These are phyloP conservation scores for Philhelius pedissequus DNA, from an alignment of 2,888 invertebrate species.

Conservation along the genomic window DNA sequence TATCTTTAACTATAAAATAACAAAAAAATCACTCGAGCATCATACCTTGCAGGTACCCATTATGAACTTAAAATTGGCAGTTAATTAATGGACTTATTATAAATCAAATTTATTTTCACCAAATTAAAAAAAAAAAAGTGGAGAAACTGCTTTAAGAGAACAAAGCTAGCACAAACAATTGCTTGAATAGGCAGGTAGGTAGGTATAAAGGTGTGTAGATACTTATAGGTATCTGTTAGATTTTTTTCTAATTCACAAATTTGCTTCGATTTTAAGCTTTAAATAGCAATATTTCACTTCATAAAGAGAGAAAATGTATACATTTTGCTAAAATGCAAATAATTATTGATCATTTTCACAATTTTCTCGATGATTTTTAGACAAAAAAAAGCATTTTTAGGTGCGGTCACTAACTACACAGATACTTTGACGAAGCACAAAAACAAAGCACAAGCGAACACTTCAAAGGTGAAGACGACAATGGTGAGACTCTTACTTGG, in stretches of 20 bases:
- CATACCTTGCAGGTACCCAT: constrained; percentile 37
- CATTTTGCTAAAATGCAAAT: background rate
- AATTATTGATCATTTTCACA: constrained; percentile 16
- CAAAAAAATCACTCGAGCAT: constrained; percentile 38
- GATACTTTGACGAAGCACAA: constrained; percentile 52
- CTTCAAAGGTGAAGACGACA: constrained; percentile 64
- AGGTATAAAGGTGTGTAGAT: constrained; percentile 15
- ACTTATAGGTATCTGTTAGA: background rate
- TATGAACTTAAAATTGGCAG: constrained; percentile 38
- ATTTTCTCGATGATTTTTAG: background rate
- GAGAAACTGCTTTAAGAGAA: constrained; percentile 18
- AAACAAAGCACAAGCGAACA: constrained; percentile 64
- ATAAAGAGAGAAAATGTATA: background rate
- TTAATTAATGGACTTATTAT: constrained; percentile 29
- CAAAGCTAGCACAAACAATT: constrained; percentile 18
- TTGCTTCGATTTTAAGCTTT: background rate
- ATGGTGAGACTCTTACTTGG: constrained; percentile 36
- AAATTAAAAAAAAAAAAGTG: background rate
- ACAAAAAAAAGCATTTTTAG: constrained; percentile 47
- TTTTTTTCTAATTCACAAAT: background rate
- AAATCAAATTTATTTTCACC: constrained; percentile 2
- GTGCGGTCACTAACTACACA: constrained; percentile 55
- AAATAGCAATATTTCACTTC: background rate
- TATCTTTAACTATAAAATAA: background rate
- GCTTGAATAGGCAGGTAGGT: background rate